A percentile compares a stretch with the other conserved stretches of the same genome.
These are phyloP conservation scores for Limosa lapponica DNA, from an alignment of 2,797 vertebrate genomes.

Conservation along the genomic window DNA sequence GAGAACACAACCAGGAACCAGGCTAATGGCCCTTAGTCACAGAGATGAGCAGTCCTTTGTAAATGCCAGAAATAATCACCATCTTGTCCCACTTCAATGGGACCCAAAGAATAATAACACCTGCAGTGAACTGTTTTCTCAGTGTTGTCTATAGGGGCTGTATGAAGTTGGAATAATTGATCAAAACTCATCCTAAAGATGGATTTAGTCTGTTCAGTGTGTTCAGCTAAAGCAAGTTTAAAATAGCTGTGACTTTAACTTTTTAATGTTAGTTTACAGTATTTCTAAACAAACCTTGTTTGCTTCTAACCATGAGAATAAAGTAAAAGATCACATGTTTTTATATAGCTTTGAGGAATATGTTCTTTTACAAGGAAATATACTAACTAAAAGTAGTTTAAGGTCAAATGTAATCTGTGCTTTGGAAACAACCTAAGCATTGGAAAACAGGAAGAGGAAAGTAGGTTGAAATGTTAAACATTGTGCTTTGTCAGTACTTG, in stretches of 20 bases:
- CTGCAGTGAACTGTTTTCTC: not conserved
- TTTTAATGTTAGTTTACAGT: not conserved
- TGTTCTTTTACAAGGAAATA: not conserved
- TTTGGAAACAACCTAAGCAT: not conserved
- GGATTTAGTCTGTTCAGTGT: not conserved
- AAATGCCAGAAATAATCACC: not conserved
- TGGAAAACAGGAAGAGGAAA: not conserved
- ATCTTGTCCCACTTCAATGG: not conserved
- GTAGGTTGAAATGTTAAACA: not conserved
- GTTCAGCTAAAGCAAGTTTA: not conserved
- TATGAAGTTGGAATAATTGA: not conserved
- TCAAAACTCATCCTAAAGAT: not conserved
- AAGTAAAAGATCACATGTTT: not conserved
- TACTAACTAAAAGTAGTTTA: not conserved
- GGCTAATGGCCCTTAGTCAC: not conserved
- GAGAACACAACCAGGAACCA: not conserved
- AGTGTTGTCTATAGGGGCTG: not conserved
- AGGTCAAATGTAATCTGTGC: not conserved
- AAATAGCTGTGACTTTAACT: not conserved
- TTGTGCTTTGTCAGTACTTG: not conserved
- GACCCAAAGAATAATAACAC: not conserved
- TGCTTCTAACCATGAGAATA: not conserved
- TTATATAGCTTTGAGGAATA: not conserved
- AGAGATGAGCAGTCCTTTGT: not conserved
- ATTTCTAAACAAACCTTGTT: not conserved